These are phyloP conservation scores for Eupithecia inturbata DNA, from an alignment of 2,888 invertebrate species.

Conservation along the genomic window DNA sequence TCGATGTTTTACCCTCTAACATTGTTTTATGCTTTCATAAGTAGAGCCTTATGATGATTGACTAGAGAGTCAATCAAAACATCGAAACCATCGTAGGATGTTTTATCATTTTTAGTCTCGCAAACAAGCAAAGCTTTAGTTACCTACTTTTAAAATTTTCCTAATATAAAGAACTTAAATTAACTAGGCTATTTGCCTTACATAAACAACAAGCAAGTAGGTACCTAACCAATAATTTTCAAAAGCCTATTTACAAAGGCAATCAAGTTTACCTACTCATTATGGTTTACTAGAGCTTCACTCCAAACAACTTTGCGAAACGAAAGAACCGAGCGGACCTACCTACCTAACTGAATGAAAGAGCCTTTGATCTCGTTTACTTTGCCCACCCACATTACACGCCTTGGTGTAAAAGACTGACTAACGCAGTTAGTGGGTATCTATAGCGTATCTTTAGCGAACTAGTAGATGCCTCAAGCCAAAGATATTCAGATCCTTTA, in stretches of 20 bases:
- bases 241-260: not conserved
- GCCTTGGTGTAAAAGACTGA: not conserved
- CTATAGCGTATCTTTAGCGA: not conserved
- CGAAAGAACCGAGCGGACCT: not conserved
- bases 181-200: not conserved
- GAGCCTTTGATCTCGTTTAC: conserved; percentile 3
- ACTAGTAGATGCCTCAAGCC: not conserved
- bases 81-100: not conserved
- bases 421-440: not conserved
- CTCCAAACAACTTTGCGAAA: not conserved
- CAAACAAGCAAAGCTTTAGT: not conserved
- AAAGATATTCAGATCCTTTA: not conserved
- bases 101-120: not conserved
- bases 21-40: not conserved
- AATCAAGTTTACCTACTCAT: not conserved
- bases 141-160: not conserved
- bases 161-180: not conserved
- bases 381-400: conserved; percentile 6
- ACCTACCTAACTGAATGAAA: not conserved
- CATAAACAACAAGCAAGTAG: not conserved
- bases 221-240: not conserved
- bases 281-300: not conserved
- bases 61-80: not conserved
- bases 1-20: not conserved
- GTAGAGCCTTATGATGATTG: too few relatives aligned